Conservation (phyloP, 2,888 invertebrate species). For the Blera fallax region DNA sequence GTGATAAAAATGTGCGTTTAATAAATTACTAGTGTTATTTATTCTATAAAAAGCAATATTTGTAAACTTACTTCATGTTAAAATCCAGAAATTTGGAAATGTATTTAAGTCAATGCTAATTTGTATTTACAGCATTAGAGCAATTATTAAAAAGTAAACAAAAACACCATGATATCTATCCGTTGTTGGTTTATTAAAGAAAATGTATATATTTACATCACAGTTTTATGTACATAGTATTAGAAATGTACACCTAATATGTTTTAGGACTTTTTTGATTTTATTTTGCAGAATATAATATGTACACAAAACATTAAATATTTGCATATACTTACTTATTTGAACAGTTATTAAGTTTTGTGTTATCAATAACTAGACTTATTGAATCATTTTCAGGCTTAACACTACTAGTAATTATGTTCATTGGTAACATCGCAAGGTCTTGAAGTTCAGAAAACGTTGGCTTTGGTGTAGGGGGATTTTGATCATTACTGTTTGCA, state of each 20-base stretch:
- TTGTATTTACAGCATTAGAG: conserved; percentile 54
- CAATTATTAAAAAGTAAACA: neutral
- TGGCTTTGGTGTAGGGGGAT: conserved; percentile 80
- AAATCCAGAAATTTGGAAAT: conserved; percentile 14
- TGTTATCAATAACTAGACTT: neutral
- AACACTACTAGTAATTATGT: neutral
- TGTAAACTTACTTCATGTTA: conserved; percentile 13
- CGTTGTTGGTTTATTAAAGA: neutral
- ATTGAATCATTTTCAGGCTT: neutral
- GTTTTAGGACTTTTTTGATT: neutral
- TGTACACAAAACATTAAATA: neutral
- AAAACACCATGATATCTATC: neutral
- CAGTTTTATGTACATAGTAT: neutral
- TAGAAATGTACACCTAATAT: neutral
- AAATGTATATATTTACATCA: neutral
- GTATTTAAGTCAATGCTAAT: neutral
- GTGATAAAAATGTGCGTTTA: neutral
- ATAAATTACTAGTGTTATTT: neutral
- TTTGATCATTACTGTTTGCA: conserved; percentile 77
- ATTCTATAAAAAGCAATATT: neutral
- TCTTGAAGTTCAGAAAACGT: conserved; percentile 78
- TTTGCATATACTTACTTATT: conserved; percentile 24
- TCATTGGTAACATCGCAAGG: conserved; percentile 48
- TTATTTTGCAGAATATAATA: neutral
- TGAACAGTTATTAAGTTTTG: neutral